Evolutionary conservation across 1,140 invertebrate genomes (phyloP).

Genomic region (Hermetia illucens): DNA sequence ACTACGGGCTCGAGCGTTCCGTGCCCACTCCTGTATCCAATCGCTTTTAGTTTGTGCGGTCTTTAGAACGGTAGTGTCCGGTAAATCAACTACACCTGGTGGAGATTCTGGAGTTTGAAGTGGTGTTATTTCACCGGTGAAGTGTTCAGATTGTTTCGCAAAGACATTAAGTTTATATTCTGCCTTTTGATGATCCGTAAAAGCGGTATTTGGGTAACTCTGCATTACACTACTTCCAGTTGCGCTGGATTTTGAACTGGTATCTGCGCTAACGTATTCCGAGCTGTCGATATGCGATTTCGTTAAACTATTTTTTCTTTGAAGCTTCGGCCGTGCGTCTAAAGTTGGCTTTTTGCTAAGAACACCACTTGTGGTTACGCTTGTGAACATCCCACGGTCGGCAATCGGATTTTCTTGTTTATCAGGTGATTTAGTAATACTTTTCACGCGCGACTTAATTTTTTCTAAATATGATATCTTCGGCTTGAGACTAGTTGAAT

Average conservation of each 20-base stretch:
- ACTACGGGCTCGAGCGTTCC: constrained; percentile 25
- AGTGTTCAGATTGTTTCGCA: constrained; percentile 11
- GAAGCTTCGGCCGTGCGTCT: constrained; percentile 21
- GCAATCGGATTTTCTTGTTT: constrained; percentile 1
- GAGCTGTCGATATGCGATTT: constrained; percentile 44
- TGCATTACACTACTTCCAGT: not conserved
- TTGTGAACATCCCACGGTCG: constrained; percentile 40
- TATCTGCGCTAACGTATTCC: constrained; percentile 33
- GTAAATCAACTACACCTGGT: constrained; percentile 6
- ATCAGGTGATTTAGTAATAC: constrained; percentile 15
- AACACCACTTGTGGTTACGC: constrained; percentile 43
- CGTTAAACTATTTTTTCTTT: constrained; percentile 37
- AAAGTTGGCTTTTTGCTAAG: constrained; percentile 32
- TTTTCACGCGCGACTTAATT: constrained; percentile 39
- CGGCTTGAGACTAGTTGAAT: constrained; percentile 16
- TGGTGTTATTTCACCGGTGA: constrained; percentile 1
- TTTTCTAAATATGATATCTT: constrained; percentile 40
- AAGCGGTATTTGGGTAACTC: not conserved
- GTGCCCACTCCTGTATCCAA: constrained; percentile 30
- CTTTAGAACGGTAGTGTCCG: constrained; percentile 20
- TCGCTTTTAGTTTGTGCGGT: constrained; percentile 28
- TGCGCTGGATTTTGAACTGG: not conserved
- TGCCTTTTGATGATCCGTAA: constrained; percentile 27
- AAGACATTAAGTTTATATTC: constrained; percentile 28
- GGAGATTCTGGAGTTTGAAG: not conserved